These are phyloP conservation scores for Lysandra coridon DNA, from an alignment of 2,888 invertebrate species.

Conservation along the genomic window DNA sequence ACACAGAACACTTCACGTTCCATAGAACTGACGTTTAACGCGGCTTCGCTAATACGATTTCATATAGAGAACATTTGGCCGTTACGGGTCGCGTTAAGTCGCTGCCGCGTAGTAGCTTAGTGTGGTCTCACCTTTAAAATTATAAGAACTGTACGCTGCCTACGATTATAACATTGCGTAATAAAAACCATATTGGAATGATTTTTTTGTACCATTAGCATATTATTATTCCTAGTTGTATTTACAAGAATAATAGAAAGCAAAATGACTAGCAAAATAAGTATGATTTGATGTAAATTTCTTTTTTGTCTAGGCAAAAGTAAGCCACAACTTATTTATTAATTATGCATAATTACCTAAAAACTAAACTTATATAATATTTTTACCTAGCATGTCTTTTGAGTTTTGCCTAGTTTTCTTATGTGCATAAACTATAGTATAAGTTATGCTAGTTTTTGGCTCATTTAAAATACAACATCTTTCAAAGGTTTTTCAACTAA, in stretches of 20 bases:
- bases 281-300: not conserved
- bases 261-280: conserved; percentile 2
- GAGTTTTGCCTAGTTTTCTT: not conserved
- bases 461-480: too few relatives aligned
- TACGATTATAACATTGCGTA: not conserved
- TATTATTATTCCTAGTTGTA: not conserved
- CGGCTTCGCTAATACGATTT: too few relatives aligned
- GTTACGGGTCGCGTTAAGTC: too few relatives aligned
- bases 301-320: not conserved
- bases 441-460: not conserved
- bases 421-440: not conserved
- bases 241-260: not conserved
- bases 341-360: not conserved
- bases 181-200: not conserved
- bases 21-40: too few relatives aligned
- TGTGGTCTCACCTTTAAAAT: too few relatives aligned
- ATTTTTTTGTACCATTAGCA: not conserved
- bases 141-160: not conserved
- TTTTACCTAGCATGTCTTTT: not conserved
- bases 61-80: too few relatives aligned
- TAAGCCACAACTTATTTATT: not conserved
- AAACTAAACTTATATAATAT: not conserved
- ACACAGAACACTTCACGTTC: too few relatives aligned
- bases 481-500: not conserved
- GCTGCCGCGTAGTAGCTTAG: too few relatives aligned